These are phyloP conservation scores for Tiliacea citrago DNA, from an alignment of 2,888 invertebrate species.

Conservation along the genomic window DNA sequence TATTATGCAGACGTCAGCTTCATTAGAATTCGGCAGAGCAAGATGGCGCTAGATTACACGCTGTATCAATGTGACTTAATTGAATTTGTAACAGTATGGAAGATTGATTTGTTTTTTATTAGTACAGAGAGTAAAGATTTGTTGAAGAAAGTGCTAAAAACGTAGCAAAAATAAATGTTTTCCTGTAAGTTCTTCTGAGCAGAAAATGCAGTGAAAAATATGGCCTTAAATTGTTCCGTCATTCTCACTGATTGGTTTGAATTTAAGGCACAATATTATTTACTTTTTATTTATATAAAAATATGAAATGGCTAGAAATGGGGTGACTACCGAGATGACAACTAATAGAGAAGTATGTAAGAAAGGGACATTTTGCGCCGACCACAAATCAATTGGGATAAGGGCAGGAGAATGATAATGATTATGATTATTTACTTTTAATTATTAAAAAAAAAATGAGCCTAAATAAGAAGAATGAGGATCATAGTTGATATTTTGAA, in stretches of 20 bases:
- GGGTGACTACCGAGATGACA: no score
- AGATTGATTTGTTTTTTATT: constrained; percentile 23
- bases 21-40: constrained; percentile 82
- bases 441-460: no score
- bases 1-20: constrained; percentile 79
- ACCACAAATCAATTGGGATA: no score
- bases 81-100: constrained; percentile 52
- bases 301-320: no score
- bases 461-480: not conserved
- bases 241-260: not conserved
- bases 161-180: not conserved
- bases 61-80: constrained; percentile 69
- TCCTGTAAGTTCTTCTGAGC: not conserved
- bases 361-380: no score
- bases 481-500: not conserved
- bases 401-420: no score
- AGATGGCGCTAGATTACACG: constrained; percentile 77
- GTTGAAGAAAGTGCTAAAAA: not conserved
- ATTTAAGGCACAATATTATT: not conserved
- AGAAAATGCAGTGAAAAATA: not conserved
- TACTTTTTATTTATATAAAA: not conserved
- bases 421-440: no score
- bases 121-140: not conserved
- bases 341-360: no score
- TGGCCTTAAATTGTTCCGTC: not conserved